Evolutionary conservation across 2,888 invertebrate genomes (phyloP).

Genomic region (Frankliniella fusca): DNA sequence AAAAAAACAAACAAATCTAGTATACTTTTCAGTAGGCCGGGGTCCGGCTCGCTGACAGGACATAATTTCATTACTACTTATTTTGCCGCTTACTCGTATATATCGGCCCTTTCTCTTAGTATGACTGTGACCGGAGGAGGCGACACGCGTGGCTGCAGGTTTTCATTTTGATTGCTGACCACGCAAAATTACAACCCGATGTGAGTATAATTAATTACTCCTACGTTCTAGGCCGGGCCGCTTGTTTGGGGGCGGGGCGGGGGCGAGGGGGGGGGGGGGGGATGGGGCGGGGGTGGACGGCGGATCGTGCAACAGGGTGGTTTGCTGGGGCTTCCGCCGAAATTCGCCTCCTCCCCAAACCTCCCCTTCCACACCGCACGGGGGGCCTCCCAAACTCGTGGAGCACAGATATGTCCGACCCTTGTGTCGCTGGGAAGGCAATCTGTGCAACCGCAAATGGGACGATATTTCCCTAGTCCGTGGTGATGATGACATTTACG

Average conservation of each 20-base stretch:
- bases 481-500: neutral
- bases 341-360: neutral
- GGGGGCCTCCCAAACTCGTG: too few species aligned
- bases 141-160: neutral
- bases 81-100: too few species aligned
- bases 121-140: neutral
- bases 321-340: constrained; percentile 1
- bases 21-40: too few species aligned
- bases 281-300: neutral
- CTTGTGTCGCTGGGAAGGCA: neutral
- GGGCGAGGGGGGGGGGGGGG: neutral
- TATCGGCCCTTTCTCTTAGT: too few species aligned
- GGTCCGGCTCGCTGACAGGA: too few species aligned
- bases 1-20: too few species aligned
- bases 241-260: neutral
- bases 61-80: too few species aligned
- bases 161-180: constrained; percentile 26
- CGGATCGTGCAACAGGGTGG: constrained; percentile 12
- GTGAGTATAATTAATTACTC: constrained; percentile 18
- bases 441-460: neutral
- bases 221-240: neutral
- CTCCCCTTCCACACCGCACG: neutral
- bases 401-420: neutral
- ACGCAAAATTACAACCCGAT: constrained; percentile 17
- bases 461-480: neutral